Conservation (phyloP, 2,113 vertebrate species). For the Chloropsis hardwickii region DNA sequence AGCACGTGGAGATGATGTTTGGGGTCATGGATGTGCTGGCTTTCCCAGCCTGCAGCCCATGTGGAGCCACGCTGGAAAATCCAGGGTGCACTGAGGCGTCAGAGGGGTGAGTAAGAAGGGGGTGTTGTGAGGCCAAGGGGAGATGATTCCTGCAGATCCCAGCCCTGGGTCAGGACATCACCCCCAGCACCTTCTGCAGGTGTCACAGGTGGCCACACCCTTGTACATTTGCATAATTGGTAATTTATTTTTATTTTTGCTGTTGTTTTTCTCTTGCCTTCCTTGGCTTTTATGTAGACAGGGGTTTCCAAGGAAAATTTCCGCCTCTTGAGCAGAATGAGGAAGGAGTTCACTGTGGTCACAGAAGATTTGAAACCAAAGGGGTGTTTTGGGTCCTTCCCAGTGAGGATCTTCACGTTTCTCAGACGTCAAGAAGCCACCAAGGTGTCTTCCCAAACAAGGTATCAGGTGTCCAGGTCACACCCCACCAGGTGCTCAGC, state of each 20-base stretch:
- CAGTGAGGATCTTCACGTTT: background rate
- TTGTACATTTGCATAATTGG: background rate
- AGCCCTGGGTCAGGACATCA: fast-evolving
- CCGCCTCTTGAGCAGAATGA: background rate
- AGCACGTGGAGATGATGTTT: background rate
- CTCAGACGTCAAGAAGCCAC: background rate
- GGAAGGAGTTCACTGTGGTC: background rate
- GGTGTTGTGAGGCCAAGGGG: background rate
- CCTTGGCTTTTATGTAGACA: fast-evolving
- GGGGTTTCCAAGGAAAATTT: background rate
- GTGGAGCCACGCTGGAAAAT: background rate
- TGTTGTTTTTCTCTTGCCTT: background rate
- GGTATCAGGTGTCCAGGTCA: background rate
- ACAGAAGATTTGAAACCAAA: background rate
- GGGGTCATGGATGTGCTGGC: background rate
- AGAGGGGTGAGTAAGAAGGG: background rate
- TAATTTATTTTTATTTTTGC: background rate
- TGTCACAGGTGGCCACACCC: no score
- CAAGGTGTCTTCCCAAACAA: background rate
- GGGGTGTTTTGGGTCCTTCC: background rate
- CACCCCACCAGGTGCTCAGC: fast-evolving
- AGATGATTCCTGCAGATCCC: background rate
- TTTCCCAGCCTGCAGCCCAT: fast-evolving
- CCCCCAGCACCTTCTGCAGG: background rate
- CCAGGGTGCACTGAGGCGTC: background rate